phyloP scores from a whole-genome alignment of 1,140 invertebrate genomes.

The Forficula auricularia region DNA sequence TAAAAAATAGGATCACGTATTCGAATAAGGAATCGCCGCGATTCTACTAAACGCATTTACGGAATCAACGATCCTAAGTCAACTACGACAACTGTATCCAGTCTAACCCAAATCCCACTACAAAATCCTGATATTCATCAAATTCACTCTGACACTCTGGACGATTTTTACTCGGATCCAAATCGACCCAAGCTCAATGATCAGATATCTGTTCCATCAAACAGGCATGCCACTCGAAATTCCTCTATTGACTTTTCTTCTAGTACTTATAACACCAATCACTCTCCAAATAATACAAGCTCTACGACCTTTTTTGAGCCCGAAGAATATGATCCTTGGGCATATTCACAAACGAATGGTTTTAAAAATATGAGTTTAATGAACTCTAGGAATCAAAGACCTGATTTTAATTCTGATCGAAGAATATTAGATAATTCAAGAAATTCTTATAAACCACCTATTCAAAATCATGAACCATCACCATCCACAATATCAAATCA shows the following conservation, averaged over 20 bases:
- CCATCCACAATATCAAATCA: too few relatives aligned
- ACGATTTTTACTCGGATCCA: too few relatives aligned
- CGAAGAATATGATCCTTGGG: constrained; percentile 12
- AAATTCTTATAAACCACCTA: too few relatives aligned
- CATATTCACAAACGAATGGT: constrained; percentile 10
- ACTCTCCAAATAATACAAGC: background rate
- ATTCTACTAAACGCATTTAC: constrained; percentile 2
- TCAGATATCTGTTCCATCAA: too few relatives aligned
- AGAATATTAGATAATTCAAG: background rate
- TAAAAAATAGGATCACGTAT: constrained; percentile 9
- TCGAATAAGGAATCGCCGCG: constrained; percentile 7
- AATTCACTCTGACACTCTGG: too few relatives aligned
- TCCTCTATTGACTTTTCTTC: too few relatives aligned
- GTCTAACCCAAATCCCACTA: background rate
- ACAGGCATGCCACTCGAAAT: too few relatives aligned
- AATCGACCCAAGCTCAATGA: too few relatives aligned
- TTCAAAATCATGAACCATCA: too few relatives aligned
- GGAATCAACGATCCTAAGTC: constrained; percentile 5
- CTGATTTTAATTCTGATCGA: background rate
- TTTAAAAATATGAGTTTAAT: background rate
- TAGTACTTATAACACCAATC: background rate
- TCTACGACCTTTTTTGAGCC: background rate
- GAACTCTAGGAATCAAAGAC: background rate
- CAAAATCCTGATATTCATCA: too few relatives aligned
- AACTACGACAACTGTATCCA: background rate